Evolutionary conservation across 2,888 invertebrate genomes (phyloP).

Genomic region (Herminia tarsipennalis): DNA sequence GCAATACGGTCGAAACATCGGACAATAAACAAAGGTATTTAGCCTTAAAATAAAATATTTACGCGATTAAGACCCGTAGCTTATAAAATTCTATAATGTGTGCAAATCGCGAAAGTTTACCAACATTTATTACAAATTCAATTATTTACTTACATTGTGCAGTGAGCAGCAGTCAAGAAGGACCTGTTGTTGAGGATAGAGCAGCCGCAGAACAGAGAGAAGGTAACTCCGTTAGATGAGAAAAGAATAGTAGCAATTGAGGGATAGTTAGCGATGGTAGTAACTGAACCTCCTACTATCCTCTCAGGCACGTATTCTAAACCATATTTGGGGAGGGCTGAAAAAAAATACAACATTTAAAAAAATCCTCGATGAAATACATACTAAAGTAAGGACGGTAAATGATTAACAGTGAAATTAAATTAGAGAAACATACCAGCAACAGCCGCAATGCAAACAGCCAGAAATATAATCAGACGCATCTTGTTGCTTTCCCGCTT

Average conservation of each 20-base stretch:
- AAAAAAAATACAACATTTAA: conserved; percentile 3
- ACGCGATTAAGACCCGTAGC: no score
- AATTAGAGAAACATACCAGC: conserved; percentile 25
- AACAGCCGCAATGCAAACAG: conserved; percentile 20
- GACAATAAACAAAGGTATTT: no score
- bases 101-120: no score
- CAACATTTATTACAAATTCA: no score
- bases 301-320: no score
- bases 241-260: conserved; percentile 35
- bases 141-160: no score
- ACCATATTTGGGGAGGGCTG: conserved; percentile 41
- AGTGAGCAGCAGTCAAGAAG: conserved; percentile 57
- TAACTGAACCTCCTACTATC: conserved; percentile 51
- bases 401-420: no score
- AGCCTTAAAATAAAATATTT: no score
- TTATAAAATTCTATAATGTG: no score
- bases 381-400: no score
- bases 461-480: conserved; percentile 17
- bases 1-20: no score
- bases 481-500: conserved; percentile 10
- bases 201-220: conserved; percentile 46
- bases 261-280: conserved; percentile 47
- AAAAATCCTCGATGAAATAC: no score
- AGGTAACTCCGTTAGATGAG: conserved; percentile 16
- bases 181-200: conserved; percentile 50